Base-by-base conservation (phyloP, 2,888 invertebrate genomes). In the Graphium colonna region DNA sequence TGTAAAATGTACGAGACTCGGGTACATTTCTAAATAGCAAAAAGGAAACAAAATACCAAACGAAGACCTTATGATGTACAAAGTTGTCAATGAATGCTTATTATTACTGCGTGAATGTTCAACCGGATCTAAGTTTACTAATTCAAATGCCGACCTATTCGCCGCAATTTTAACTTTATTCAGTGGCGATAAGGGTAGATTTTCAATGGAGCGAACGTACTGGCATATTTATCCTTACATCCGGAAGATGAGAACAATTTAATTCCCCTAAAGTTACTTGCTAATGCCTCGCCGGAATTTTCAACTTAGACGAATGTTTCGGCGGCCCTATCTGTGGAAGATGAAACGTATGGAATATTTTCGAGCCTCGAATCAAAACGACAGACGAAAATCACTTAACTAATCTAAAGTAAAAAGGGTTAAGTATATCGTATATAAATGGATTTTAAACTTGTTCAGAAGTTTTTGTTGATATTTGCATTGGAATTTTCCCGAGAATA, bases 291-390 rank as follows among this genome's bases (percentile, higher is more conserved):
- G 12, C 12, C 36, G 36, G 36, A 36, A 36, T 36, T 36, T 36
- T 36, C 36, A 36, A 36, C 36, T 36, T 36, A 36, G 36, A 36
- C 36, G 36, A 36, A 36, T 12, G 36, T 36, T 36, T 36, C 13
- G 4, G 12, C 36, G 36, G 13, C 36, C 12, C 36, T 3, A 36
- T 36, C 36, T 36, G 36, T 13, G 36, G 36, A 36, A 36, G 36
- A 36, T 36, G 36, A 36, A 36, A 36, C 36, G 36, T 36, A 36
- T 36, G 36, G 36, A 36, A 36, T 36, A 36, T 36, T 36, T 36
- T 36, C 36, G n/a, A 3, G 36, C 12, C 36, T 36, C 36, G 36
- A 36, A 36, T 36, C 1, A 36, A 36, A n/a, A 36, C 36, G n/a
- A 36, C 36, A 36, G 36, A 3, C n/a, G 9, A n/a, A n/a, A 1